Percentiles rank a stretch among this genome's conserved stretches.
These are phyloP conservation scores for Pollenia labialis DNA, from an alignment of 2,888 invertebrate genomes.

Conservation along the genomic window DNA sequence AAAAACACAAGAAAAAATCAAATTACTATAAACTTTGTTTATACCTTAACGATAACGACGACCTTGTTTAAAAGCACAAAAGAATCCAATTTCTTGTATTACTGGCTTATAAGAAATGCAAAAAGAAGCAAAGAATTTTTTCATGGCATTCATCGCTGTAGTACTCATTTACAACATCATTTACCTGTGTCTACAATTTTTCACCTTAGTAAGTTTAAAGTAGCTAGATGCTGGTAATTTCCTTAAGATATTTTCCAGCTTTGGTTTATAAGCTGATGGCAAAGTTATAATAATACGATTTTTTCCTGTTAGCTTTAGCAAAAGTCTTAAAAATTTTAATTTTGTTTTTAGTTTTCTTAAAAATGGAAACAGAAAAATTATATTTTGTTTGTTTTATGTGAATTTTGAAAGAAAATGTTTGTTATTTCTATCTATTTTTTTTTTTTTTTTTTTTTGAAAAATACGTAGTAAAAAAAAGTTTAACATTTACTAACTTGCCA, in stretches of 20 bases:
- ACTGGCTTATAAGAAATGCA: not conserved
- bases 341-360: conserved; percentile 24
- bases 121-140: not conserved
- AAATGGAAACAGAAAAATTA: conserved; percentile 54
- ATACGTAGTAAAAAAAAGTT: conserved; percentile 28
- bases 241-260: not conserved
- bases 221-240: conserved; percentile 41
- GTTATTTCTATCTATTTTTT: conserved; percentile 7
- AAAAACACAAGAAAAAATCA: conserved; percentile 13
- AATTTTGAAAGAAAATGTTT: conserved; percentile 5
- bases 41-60: conserved; percentile 8
- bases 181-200: conserved; percentile 33
- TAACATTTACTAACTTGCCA: conserved; percentile 28
- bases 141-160: conserved; percentile 16
- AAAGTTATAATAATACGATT: conserved; percentile 66
- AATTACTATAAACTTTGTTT: conserved; percentile 58
- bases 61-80: conserved; percentile 43
- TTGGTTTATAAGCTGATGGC: conserved; percentile 38
- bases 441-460: not conserved
- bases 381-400: conserved; percentile 25
- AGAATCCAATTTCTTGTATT: conserved; percentile 34
- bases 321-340: conserved; percentile 7
- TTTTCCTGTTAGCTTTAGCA: conserved; percentile 14
- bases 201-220: conserved; percentile 42
- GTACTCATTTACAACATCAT: conserved; percentile 19